These are phyloP conservation scores for Colaptes auratus DNA, from an alignment of 2,113 vertebrate species.

Conservation along the genomic window DNA sequence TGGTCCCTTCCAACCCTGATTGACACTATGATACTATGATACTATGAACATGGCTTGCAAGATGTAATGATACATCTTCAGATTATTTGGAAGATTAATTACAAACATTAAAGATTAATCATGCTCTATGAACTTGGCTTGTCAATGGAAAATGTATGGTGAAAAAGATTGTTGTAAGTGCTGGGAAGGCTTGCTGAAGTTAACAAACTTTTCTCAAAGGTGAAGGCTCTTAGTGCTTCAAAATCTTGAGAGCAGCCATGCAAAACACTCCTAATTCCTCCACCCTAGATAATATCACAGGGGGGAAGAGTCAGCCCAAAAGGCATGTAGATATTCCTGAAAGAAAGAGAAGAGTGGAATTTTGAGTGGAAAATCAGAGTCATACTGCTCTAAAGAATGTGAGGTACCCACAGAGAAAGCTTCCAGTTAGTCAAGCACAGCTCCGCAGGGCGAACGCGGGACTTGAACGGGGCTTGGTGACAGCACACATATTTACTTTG, in stretches of 20 bases:
- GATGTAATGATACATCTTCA: background rate
- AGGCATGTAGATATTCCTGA: background rate
- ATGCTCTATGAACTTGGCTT: background rate
- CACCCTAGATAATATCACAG: background rate
- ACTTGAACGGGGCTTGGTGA: background rate
- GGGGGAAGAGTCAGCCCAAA: background rate
- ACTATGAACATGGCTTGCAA: background rate
- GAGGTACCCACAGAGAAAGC: background rate
- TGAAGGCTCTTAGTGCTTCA: background rate
- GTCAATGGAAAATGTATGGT: background rate
- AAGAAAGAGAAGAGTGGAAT: background rate
- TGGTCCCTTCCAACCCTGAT: no score
- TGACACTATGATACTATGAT: no score
- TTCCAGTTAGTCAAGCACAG: background rate
- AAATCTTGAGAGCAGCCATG: background rate
- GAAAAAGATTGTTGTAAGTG: background rate
- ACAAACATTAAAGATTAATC: slow-evolving; percentile 7
- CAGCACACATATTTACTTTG: background rate
- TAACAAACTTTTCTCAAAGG: background rate
- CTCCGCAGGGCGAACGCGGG: background rate
- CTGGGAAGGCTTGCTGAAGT: background rate
- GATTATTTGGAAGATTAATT: background rate
- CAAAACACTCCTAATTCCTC: background rate
- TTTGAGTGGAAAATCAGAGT: background rate
- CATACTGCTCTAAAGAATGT: background rate